Evolutionary conservation across 2,797 vertebrate species (phyloP).

Genomic region (Liasis olivaceus): DNA sequence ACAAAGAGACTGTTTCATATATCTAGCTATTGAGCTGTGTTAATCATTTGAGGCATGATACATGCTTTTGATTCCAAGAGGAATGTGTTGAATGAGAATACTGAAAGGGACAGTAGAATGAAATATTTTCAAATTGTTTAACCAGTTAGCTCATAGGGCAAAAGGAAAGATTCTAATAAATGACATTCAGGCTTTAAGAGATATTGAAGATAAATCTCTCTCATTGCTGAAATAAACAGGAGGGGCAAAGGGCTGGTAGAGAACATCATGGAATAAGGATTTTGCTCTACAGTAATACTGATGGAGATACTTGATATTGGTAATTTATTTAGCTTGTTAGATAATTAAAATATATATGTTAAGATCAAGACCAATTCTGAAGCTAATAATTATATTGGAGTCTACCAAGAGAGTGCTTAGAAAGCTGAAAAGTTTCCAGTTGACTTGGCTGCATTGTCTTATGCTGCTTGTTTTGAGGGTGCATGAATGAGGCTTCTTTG

Average conservation of each 20-base stretch:
- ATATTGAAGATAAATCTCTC: neutral
- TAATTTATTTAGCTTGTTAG: too few relatives aligned
- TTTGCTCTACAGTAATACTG: too few relatives aligned
- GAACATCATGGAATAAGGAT: too few relatives aligned
- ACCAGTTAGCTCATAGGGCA: neutral
- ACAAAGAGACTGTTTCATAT: neutral
- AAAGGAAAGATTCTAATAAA: neutral
- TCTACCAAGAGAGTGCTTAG: too few relatives aligned
- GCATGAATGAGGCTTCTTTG: conserved; percentile 5
- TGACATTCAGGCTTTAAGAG: neutral
- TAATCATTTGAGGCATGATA: accelerated
- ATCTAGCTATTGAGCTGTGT: neutral
- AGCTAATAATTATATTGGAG: too few relatives aligned
- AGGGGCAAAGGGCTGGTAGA: too few relatives aligned
- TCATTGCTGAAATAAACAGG: neutral
- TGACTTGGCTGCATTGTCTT: neutral
- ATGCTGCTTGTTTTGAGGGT: conserved; percentile 1
- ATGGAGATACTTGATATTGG: too few relatives aligned
- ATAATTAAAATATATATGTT: too few relatives aligned
- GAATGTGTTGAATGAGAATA: neutral
- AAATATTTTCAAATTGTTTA: conserved; percentile 18
- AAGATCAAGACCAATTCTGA: too few relatives aligned
- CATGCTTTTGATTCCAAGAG: conserved; percentile 3
- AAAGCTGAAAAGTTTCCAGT: too few relatives aligned
- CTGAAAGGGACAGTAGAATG: neutral